These are phyloP conservation scores for Thinocorus orbignyianus DNA, from an alignment of 2,113 vertebrate species.

Conservation along the genomic window DNA sequence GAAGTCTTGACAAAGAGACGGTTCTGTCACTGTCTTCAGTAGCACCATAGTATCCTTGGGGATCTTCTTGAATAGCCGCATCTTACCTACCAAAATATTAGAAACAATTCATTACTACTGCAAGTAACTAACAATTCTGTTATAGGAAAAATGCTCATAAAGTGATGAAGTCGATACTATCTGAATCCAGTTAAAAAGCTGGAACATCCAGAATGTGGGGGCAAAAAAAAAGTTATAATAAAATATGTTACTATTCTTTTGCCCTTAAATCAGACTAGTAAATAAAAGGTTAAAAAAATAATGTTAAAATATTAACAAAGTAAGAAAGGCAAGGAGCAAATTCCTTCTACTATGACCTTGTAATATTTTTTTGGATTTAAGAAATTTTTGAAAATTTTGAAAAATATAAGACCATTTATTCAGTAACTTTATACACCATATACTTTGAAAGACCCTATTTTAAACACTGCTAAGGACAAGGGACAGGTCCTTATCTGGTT, in stretches of 20 bases:
- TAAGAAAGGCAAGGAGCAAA: background rate
- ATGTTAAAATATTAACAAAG: background rate
- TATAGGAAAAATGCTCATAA: background rate
- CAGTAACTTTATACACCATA: background rate
- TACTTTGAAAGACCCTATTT: background rate
- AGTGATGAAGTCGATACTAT: background rate
- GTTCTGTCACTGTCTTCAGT: slow-evolving; percentile 48
- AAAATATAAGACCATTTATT: background rate
- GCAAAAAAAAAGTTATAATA: background rate
- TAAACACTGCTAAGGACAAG: background rate
- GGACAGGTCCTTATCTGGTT: background rate
- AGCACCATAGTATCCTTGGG: slow-evolving; percentile 21
- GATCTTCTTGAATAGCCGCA: slow-evolving; percentile 41
- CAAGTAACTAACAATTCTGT: background rate
- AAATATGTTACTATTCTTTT: background rate
- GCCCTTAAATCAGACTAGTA: background rate
- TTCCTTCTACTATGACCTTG: background rate
- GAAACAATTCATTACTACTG: background rate
- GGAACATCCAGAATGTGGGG: background rate
- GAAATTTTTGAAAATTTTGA: background rate
- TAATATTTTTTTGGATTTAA: background rate
- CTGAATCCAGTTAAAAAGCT: background rate
- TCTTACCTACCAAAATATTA: slow-evolving; percentile 53
- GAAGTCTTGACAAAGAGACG: slow-evolving; percentile 64
- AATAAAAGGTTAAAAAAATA: background rate